Evolutionary conservation across 2,797 vertebrate species (phyloP), one percentile per base, ranked within the genome.

Genomic region (Sitta carolinensis): DNA sequence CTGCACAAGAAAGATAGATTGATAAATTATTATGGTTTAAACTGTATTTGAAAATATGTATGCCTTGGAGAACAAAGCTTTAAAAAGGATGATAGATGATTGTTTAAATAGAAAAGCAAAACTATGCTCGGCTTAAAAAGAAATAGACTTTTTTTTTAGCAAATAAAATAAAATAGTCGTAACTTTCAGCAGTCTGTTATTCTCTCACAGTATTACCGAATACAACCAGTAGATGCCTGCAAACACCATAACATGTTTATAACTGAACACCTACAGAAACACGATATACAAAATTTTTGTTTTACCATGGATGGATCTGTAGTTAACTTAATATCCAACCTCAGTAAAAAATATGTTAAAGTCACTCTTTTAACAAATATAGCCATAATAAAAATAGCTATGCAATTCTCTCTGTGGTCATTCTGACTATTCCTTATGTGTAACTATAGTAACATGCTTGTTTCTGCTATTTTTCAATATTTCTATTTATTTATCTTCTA

Each of bases 221-320:
- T 76, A 21, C 90, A 94, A 54, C 97, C 98, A 98, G 97, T 92
- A 98, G 98, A 98, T 98, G 98, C 92, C 98, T 98, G 97, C 97
- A 98, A 82, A 98, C 97, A 97, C 98, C 96, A 0, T 92, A 25
- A 81, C 83, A 98, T 97, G 59, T 64, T 94, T 87, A 34, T 61
- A 59, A 61, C 38, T 59, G 84, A 90, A 40, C 14, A 45, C 2
- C 32, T 87, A 84, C 66, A 78, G 73, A 84, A 87, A 79, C 16
- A 50, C 16, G 14, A 10, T 32, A 17, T 38, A 17, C 23, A 54
- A 10, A 72, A 79, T 25, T 13, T 84, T 92, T 91, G 8, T 27
- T 93, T 74, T 83, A 50, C 66, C 25, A 4, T 68, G 34, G 51
- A 68, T 73, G 25, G 15, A 54, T 74, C 26, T 40, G 27, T 58